Percentiles rank a stretch among this genome's conserved stretches.
These are phyloP conservation scores for Bicyclus anynana DNA, from an alignment of 1,140 invertebrate genomes.

Conservation along the genomic window DNA sequence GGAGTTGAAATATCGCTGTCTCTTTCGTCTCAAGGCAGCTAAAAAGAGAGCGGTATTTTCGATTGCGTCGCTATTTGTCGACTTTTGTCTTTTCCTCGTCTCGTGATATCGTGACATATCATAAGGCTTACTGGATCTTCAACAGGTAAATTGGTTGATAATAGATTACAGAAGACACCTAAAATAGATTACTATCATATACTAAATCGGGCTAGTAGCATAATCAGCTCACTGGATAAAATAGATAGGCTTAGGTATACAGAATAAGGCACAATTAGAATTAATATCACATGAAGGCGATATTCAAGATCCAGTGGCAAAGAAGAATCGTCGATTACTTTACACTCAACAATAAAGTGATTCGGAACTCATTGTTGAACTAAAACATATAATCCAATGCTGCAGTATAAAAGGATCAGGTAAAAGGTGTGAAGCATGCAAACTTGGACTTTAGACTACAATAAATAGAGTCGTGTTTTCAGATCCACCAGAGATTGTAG, in stretches of 20 bases:
- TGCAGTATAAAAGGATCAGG: constrained; percentile 12
- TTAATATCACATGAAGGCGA: background rate
- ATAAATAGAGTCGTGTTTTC: constrained; percentile 60
- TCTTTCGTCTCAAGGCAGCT: no score
- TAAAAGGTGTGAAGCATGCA: constrained; percentile 11
- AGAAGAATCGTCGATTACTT: background rate
- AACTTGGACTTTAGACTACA: constrained; percentile 32
- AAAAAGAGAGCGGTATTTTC: no score
- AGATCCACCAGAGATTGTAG: constrained; percentile 55
- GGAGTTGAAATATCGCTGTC: no score
- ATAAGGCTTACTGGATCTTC: no score
- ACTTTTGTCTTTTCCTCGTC: no score
- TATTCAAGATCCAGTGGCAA: background rate
- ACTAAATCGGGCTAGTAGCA: background rate
- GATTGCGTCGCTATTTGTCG: no score
- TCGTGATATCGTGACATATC: no score
- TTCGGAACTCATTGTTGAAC: background rate
- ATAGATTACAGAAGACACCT: no score
- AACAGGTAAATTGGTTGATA: no score
- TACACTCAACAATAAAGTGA: background rate
- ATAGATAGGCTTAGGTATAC: background rate
- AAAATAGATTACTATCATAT: no score
- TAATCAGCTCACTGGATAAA: background rate
- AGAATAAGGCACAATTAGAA: background rate
- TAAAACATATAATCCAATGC: background rate